These are phyloP conservation scores for Phaethornis superciliosus DNA, from an alignment of 2,113 vertebrate genomes.

Conservation along the genomic window DNA sequence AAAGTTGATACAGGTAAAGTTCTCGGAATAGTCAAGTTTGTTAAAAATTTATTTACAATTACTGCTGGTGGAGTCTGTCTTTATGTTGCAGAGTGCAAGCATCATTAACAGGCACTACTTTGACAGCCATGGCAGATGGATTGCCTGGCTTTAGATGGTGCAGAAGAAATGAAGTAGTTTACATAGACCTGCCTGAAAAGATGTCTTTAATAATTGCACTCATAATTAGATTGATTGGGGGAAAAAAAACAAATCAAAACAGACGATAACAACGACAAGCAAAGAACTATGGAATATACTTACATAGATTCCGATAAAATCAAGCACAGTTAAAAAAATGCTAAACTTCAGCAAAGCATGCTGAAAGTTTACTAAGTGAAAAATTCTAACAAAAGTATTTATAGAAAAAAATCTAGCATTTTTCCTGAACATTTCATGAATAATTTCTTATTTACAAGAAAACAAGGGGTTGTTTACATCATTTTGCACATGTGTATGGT, in stretches of 20 bases:
- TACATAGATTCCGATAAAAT: background rate
- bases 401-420: background rate
- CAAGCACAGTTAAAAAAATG: background rate
- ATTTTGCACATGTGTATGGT: background rate
- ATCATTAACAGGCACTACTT: constrained; percentile 53
- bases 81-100: constrained; percentile 43
- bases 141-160: constrained; percentile 71
- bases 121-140: constrained; percentile 71
- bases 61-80: constrained; percentile 34
- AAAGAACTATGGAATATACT: background rate
- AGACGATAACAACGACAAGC: background rate
- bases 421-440: background rate
- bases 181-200: constrained; percentile 72
- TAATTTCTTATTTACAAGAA: background rate
- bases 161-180: constrained; percentile 72
- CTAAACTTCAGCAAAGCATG: background rate
- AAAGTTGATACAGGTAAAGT: constrained; percentile 76
- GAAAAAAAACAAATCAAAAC: background rate
- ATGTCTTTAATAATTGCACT: constrained; percentile 72
- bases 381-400: background rate
- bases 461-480: background rate
- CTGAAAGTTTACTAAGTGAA: background rate
- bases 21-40: constrained; percentile 69
- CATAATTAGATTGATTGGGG: constrained; percentile 69
- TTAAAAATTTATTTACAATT: constrained; percentile 57